phyloP scores from a whole-genome alignment of 2,113 vertebrate genomes.

The Penelope pileata region DNA sequence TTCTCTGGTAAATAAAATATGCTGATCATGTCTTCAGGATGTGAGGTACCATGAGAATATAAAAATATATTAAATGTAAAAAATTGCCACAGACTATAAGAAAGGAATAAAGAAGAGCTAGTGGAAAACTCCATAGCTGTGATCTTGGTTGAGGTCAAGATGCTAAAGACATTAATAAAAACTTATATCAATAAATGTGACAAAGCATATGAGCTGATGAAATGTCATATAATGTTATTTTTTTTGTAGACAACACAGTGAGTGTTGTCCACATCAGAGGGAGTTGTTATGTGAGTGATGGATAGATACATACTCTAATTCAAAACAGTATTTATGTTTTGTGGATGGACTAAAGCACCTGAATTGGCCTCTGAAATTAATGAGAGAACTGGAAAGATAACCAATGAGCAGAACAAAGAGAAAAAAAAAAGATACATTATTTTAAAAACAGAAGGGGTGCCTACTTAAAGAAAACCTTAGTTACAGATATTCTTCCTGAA shows the following conservation, averaged over 20 bases:
- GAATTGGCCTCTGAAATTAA: neutral
- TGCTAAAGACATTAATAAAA: neutral
- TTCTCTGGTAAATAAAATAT: neutral
- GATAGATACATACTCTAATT: neutral
- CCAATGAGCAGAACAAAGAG: neutral
- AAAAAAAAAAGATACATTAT: neutral
- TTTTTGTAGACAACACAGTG: neutral
- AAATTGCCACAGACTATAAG: neutral
- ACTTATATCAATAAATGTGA: neutral
- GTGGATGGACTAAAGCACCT: neutral
- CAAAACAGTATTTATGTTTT: neutral
- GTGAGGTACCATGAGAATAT: rapidly evolving
- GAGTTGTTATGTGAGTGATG: rapidly evolving
- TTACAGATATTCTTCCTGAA: neutral
- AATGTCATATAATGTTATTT: neutral
- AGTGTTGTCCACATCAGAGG: neutral
- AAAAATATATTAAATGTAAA: neutral
- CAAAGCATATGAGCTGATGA: neutral
- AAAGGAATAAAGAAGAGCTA: neutral
- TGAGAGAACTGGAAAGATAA: neutral
- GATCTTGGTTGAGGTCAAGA: neutral
- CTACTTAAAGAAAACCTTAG: neutral
- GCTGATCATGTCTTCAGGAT: neutral
- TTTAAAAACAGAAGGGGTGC: neutral
- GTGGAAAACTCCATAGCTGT: neutral